Percentiles rank a stretch among this genome's conserved stretches.
phyloP scores from a whole-genome alignment of 2,888 invertebrate genomes.

The Minunthozetes semirufus region DNA sequence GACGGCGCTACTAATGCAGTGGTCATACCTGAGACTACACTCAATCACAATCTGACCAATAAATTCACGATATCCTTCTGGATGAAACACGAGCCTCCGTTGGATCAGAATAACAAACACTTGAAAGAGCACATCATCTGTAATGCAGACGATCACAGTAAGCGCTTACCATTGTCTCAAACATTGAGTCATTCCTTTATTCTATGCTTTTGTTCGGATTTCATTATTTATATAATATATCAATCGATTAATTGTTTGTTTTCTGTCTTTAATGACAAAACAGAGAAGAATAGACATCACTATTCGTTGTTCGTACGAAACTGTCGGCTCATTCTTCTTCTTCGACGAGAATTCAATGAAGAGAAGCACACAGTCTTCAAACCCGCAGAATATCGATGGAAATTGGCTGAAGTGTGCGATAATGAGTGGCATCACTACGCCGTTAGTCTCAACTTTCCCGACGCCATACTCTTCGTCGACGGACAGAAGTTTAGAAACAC shows the following conservation, averaged over 20 bases:
- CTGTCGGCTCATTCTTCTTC: conserved; percentile 85
- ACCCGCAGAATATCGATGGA: conserved; percentile 99
- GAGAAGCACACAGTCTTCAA: conserved; percentile 88
- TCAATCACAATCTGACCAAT: conserved; percentile 68
- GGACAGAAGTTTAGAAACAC: conserved; percentile 64
- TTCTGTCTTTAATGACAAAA: background rate
- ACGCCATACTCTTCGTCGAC: conserved; percentile 74
- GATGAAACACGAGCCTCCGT: conserved; percentile 81
- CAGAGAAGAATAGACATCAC: conserved; percentile 98
- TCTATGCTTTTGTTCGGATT: background rate
- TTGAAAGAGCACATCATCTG: conserved; percentile 94
- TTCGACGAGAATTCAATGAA: conserved; percentile 82
- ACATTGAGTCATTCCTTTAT: background rate
- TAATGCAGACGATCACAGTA: conserved; percentile 93
- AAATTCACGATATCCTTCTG: conserved; percentile 88
- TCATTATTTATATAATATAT: conserved; percentile 43
- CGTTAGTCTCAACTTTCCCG: conserved; percentile 83
- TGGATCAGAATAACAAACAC: conserved; percentile 61
- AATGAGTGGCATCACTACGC: conserved; percentile 99
- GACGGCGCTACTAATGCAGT: conserved; percentile 84
- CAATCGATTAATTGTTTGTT: conserved; percentile 35
- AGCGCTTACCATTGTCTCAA: conserved; percentile 49
- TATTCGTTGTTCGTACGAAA: conserved; percentile 95
- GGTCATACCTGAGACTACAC: conserved; percentile 66
- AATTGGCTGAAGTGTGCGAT: conserved; percentile 89